Percentiles rank a stretch among this genome's conserved stretches.
Evolutionary conservation across 92 coral and sea anemone genomes (phyloP).

Genomic region (Palythoa caribaeorum): DNA sequence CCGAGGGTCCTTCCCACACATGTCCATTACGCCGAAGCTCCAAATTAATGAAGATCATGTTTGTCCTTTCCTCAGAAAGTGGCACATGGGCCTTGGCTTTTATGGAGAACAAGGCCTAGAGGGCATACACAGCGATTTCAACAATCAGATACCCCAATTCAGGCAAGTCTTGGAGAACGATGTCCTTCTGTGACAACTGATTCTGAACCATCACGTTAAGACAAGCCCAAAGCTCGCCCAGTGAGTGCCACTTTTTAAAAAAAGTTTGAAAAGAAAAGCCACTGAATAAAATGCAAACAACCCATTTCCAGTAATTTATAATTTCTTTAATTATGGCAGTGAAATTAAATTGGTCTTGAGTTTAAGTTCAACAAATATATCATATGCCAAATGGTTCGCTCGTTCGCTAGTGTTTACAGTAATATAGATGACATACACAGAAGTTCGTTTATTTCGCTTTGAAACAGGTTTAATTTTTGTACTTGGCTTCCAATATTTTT

Average conservation of each 20-base stretch:
- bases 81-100: constrained; percentile 56
- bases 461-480: background rate
- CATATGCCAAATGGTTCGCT: constrained; percentile 32
- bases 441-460: background rate
- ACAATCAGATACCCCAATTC: constrained; percentile 30
- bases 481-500: background rate
- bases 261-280: constrained; percentile 51
- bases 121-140: constrained; percentile 29
- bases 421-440: background rate
- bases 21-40: constrained; percentile 47
- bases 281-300: constrained; percentile 30
- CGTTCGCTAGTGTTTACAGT: constrained; percentile 30
- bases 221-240: constrained; percentile 51
- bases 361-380: constrained; percentile 15
- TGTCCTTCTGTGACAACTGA: constrained; percentile 27
- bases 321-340: background rate
- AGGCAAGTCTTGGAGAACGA: constrained; percentile 35
- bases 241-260: constrained; percentile 39
- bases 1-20: constrained; percentile 29
- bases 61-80: constrained; percentile 49
- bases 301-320: constrained; percentile 32
- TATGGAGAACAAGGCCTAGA: background rate
- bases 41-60: constrained; percentile 50
- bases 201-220: constrained; percentile 43
- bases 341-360: constrained; percentile 8